phyloP scores from a whole-genome alignment of 2,797 vertebrate species.

The Megalops cyprinoides region DNA sequence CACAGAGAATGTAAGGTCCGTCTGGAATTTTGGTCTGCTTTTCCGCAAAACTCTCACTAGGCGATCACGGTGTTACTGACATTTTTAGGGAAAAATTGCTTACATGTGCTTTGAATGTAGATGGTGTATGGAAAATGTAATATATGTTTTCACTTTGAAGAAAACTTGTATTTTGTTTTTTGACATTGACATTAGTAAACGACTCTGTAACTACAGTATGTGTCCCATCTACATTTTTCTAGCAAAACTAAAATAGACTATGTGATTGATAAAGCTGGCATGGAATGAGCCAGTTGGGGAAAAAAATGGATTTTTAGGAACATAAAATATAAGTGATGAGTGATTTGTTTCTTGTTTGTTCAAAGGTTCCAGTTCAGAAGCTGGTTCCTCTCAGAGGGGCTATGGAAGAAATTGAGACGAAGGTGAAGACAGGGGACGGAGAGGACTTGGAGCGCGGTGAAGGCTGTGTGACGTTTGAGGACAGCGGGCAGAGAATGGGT shows the following conservation, averaged over 20 bases:
- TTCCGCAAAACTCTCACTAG: no score
- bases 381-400: neutral
- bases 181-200: no score
- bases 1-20: no score
- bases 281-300: neutral
- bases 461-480: neutral
- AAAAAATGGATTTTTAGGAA: neutral
- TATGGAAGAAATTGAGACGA: conserved; percentile 2
- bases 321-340: no score
- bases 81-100: no score
- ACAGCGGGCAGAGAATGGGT: neutral
- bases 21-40: no score
- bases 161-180: no score
- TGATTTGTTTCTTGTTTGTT: neutral
- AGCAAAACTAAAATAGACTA: neutral
- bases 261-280: neutral
- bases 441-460: neutral
- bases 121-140: no score
- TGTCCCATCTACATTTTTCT: neutral
- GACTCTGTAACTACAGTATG: neutral
- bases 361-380: neutral
- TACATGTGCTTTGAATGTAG: no score
- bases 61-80: no score
- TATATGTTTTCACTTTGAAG: no score
- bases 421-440: neutral